Conservation (phyloP, 2,888 invertebrate species). For the Resseliella maxima region DNA sequence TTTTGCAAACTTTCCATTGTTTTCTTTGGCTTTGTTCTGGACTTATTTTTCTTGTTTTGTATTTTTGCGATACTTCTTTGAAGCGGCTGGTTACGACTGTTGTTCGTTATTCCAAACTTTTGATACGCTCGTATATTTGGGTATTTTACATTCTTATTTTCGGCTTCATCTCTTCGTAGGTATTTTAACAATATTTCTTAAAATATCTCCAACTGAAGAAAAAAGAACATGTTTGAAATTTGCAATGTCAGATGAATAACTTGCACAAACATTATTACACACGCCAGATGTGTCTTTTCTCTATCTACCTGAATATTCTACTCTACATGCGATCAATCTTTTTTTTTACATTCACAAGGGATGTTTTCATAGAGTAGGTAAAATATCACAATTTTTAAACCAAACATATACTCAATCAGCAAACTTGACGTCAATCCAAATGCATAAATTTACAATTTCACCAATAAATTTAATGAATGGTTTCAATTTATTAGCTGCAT, state of each 20-base stretch:
- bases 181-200: background rate
- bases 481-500: constrained; percentile 22
- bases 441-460: background rate
- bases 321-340: background rate
- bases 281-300: constrained; percentile 38
- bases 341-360: background rate
- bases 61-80: background rate
- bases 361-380: too few species aligned
- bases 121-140: constrained; percentile 7
- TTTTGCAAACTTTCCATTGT: constrained; percentile 49
- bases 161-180: background rate
- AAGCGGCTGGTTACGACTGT: constrained; percentile 41
- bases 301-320: background rate
- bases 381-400: too few species aligned
- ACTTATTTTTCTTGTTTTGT: background rate
- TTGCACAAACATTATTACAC: constrained; percentile 6
- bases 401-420: too few species aligned
- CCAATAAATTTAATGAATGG: constrained; percentile 28
- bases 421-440: too few species aligned
- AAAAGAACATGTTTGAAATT: background rate
- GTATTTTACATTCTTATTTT: background rate
- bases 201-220: constrained; percentile 22
- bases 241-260: constrained; percentile 19
- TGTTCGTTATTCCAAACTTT: background rate
- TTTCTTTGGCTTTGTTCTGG: constrained; percentile 35